Percentiles rank a stretch among this genome's conserved stretches.
phyloP scores from a whole-genome alignment of 2,888 invertebrate species.

The Pecten maximus region DNA sequence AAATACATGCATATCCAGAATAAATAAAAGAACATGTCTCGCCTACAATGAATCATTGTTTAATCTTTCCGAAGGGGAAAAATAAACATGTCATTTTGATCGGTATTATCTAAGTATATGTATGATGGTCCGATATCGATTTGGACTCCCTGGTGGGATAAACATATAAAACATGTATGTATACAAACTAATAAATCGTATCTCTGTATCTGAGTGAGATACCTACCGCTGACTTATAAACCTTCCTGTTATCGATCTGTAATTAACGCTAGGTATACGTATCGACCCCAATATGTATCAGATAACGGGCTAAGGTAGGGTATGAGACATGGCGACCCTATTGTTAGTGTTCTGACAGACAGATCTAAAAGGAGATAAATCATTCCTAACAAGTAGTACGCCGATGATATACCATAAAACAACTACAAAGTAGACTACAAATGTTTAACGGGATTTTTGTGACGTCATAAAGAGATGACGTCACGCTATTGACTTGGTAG shows the following conservation, averaged over 20 bases:
- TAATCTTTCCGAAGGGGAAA: too few species aligned
- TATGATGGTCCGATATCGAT: not conserved
- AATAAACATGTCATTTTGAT: too few species aligned
- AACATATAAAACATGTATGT: not conserved
- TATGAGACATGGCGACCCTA: not conserved
- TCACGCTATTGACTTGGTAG: too few species aligned
- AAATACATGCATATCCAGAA: too few species aligned
- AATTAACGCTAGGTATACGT: not conserved
- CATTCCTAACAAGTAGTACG: not conserved
- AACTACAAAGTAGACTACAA: too few species aligned
- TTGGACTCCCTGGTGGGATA: not conserved
- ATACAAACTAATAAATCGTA: not conserved
- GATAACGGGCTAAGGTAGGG: not conserved
- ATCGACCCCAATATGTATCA: conserved; percentile 8
- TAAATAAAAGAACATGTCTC: too few species aligned
- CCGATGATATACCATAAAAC: too few species aligned
- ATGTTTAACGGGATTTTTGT: not conserved
- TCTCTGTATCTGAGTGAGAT: not conserved
- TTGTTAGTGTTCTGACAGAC: not conserved
- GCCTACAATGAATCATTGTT: too few species aligned
- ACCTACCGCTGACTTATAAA: not conserved
- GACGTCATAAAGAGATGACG: too few species aligned
- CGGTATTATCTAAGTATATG: not conserved
- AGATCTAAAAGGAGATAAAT: not conserved
- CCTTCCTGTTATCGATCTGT: not conserved